Evolutionary conservation across 2,888 invertebrate species (phyloP), one percentile per base, ranked within the genome.

Genomic region (Abrostola tripartita): DNA sequence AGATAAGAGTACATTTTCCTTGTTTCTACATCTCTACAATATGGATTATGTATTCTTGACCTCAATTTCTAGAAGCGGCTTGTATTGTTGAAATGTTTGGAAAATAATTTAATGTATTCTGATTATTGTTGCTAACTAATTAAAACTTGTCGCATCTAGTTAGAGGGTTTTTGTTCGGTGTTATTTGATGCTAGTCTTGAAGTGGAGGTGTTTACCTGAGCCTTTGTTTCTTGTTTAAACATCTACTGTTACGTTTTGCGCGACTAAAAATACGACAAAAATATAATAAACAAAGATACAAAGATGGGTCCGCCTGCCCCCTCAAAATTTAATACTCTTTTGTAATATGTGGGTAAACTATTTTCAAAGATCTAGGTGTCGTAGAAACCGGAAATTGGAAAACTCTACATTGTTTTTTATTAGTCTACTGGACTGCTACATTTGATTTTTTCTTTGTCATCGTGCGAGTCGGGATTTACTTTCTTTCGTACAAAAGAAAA

Each of bases 1-100:
- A 77, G 78, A 79, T 58, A 79, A 67, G 44, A 53, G 10, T 5
- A 36, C 0, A 37, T 11, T 60, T 60, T 53, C n/a, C 49, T 54
- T 40, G 6, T 49, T 53, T 52, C 42, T 37, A n/a, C 11, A 56
- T 24, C 0, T 24, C 24, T n/a, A 5, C 35, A 50, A 14, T 10
- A 9, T 38, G 14, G 6, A 37, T 41, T 56, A 6, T 12, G 8
- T 40, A 44, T 50, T 37, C 10, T 38, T 12, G 11, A 14, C 50
- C 4, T 53, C 6, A 8, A 36, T 44, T 35, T 9, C 11, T 47
- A 9, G 10, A 55, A 53, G 8, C 11, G 14, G 42, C 24, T 12
- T 47, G 51, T 37, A 41, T 42, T 36, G 10, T 6, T 37, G 41
- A 14, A 11, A 24, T 24, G 12, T 2, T 47, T 11, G 10, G 41